phyloP scores from a whole-genome alignment of 2,113 vertebrate species.

The Coracopsis vasa region DNA sequence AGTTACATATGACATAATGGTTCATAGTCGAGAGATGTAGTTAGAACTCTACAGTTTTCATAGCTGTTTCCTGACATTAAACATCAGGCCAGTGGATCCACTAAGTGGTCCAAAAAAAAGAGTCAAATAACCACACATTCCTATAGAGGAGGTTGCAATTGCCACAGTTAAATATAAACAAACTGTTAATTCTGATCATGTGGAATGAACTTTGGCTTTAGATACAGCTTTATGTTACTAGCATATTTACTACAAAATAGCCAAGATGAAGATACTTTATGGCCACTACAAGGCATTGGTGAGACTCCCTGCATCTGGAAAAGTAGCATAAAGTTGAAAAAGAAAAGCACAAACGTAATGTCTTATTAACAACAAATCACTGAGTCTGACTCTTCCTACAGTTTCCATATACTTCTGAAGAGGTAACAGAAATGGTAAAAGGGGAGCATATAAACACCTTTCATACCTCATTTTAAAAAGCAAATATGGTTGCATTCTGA shows the following conservation, averaged over 20 bases:
- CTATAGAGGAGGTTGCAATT: not conserved
- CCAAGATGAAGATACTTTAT: not conserved
- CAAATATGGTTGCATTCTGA: not conserved
- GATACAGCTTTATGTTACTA: not conserved
- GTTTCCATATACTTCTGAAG: not conserved
- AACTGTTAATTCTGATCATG: not conserved
- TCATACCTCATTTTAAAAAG: not conserved
- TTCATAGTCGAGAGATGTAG: not conserved
- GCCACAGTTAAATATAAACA: not conserved
- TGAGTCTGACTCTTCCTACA: not conserved
- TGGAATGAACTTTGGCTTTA: not conserved
- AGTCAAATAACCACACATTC: not conserved
- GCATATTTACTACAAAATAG: not conserved
- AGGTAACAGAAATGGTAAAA: not conserved
- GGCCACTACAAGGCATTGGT: not conserved
- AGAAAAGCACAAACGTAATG: not conserved
- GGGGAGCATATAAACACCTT: not conserved
- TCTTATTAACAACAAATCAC: not conserved
- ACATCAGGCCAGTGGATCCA: not conserved
- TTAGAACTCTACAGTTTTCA: not conserved
- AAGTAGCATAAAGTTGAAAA: not conserved
- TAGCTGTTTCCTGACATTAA: not conserved
- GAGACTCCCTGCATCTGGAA: not conserved
- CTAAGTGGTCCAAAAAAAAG: not conserved
- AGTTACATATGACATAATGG: not conserved